A percentile compares a stretch with the other conserved stretches of the same genome.
Evolutionary conservation across 2,888 invertebrate genomes (phyloP).

Genomic region (Drosophila nr. perissopoda): DNA sequence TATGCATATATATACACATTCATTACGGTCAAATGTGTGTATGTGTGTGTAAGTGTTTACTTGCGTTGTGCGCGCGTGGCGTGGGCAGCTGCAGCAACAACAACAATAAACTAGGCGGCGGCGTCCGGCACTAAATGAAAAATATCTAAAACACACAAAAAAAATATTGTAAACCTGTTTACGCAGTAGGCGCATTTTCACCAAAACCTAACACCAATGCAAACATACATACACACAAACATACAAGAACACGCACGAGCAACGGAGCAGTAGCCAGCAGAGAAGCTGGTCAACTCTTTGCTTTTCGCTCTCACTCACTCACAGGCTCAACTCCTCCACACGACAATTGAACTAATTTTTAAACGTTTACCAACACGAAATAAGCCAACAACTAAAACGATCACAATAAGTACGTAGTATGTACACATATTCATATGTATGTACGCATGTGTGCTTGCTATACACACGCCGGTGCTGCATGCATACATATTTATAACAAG

Average conservation of each 20-base stretch:
- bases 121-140: slow-evolving; percentile 57
- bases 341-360: slow-evolving; percentile 62
- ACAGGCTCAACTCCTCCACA: slow-evolving; percentile 39
- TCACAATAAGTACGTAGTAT: slow-evolving; percentile 2
- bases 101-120: slow-evolving; percentile 30
- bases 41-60: slow-evolving; percentile 16
- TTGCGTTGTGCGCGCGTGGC: slow-evolving; percentile 49
- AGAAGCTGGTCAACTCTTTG: slow-evolving; percentile 42
- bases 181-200: slow-evolving; percentile 65
- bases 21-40: not conserved
- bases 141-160: slow-evolving; percentile 40
- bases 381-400: slow-evolving; percentile 7
- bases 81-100: slow-evolving; percentile 55
- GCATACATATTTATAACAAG: slow-evolving; percentile 7
- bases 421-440: not conserved
- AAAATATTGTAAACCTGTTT: slow-evolving; percentile 57
- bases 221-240: slow-evolving; percentile 16
- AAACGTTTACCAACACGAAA: slow-evolving; percentile 57
- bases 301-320: slow-evolving; percentile 4
- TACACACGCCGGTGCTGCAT: slow-evolving; percentile 37
- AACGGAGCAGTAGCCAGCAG: slow-evolving; percentile 20
- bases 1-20: slow-evolving; percentile 1
- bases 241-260: slow-evolving; percentile 1
- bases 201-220: slow-evolving; percentile 46
- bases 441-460: not conserved